phyloP scores from a whole-genome alignment of 2,797 vertebrate species.

The Numenius phaeopus region DNA sequence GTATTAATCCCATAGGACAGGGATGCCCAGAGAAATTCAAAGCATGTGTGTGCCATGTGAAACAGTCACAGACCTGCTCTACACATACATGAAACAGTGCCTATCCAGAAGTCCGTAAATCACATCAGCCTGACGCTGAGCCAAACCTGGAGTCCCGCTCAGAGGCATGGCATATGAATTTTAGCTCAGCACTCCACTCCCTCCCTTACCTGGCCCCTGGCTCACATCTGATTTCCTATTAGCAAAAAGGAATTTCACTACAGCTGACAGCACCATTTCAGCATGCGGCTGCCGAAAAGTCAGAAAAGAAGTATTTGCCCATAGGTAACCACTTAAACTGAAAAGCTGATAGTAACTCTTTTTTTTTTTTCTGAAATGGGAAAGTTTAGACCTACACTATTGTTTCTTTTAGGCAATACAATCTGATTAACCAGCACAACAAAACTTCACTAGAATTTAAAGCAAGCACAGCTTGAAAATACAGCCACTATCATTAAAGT shows the following conservation, averaged over 20 bases:
- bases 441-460: background rate
- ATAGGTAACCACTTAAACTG: background rate
- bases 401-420: background rate
- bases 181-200: background rate
- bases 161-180: background rate
- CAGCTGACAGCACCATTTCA: background rate
- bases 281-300: background rate
- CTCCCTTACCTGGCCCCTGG: background rate
- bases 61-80: background rate
- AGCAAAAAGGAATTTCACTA: background rate
- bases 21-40: background rate
- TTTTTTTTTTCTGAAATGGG: background rate
- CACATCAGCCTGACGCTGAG: fast-evolving
- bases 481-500: background rate
- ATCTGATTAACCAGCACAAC: background rate
- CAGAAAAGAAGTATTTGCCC: background rate
- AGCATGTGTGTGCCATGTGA: fast-evolving
- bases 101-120: background rate
- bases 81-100: background rate
- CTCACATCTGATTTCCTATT: background rate
- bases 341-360: background rate
- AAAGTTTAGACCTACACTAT: background rate
- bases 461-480: background rate
- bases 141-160: background rate
- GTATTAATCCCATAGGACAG: background rate